Evolutionary conservation across 2,113 vertebrate genomes (phyloP), one percentile per base, ranked within the genome.

Genomic region (Corynorhinus townsendii): DNA sequence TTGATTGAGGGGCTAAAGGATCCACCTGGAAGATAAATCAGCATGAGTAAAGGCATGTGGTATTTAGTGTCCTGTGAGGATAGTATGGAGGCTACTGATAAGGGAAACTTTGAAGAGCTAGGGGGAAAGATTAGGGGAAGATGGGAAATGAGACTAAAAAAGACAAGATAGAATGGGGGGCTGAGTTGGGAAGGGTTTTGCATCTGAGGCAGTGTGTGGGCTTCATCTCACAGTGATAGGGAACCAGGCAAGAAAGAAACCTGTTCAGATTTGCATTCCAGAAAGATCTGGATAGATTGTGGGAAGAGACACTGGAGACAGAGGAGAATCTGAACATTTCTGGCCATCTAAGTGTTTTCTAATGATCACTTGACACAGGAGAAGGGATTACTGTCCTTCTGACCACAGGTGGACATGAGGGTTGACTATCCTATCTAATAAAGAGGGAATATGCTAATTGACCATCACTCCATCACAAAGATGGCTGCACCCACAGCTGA

Each of bases 21-120:
- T 14, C 28, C 22, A 38, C n/a, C 22, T 24, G 45, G 73, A 1
- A 33, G 59, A 9, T 38, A 43, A 52, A 45, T 64, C 40, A 20
- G 71, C 12, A 3, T 0, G 4, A 8, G 28, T 15, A 12, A 54
- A 64, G 30, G 5, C 26, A 28, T 0, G 4, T 33, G 26, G 15
- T 33, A 30, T 17, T 75, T 59, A 10, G 19, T 1, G 9, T 82
- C 43, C 16, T 54, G 5, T 9, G 17, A 43, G 4, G 17, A 35
- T 4, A 7, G 20, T 1, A 9, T 0, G 3, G 62, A 66, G 15
- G 19, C 33, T 56, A 22, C 4, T 16, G 24, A 11, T 15, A 47
- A 87, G 68, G 40, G 54, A 52, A 33, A 38, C 30, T 7, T 15
- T 6, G 68, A 68, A 75, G 24, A 30, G 7, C n/a, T 38, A n/a